Conservation (phyloP, 1,140 invertebrate species). For the Aphidius gifuensis region DNA sequence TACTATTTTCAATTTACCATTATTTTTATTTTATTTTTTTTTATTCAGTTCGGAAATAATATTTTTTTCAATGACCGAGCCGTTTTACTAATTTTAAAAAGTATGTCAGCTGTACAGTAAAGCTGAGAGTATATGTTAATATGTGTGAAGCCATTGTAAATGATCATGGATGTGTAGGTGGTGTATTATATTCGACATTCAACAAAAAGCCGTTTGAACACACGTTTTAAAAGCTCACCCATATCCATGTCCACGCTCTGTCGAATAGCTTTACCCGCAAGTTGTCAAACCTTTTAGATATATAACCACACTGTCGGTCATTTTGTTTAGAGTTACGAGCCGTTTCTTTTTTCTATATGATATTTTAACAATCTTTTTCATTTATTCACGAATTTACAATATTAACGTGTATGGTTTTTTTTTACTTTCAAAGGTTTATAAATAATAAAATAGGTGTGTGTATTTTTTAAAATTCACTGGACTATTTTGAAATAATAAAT, state of each 20-base stretch:
- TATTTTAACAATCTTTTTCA: no score
- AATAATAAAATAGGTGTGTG: no score
- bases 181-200: background rate
- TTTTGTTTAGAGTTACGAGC: slow-evolving; percentile 26
- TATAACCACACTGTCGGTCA: slow-evolving; percentile 23
- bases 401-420: background rate
- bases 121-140: background rate
- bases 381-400: slow-evolving; percentile 2
- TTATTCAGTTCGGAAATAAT: slow-evolving; percentile 11
- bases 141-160: slow-evolving; percentile 4
- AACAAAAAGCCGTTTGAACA: background rate
- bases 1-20: no score
- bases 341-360: slow-evolving; percentile 15
- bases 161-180: background rate
- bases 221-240: slow-evolving; percentile 22
- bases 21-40: background rate
- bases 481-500: no score
- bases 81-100: slow-evolving; percentile 22
- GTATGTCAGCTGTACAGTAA: slow-evolving; percentile 5
- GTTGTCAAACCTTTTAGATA: slow-evolving; percentile 15
- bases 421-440: no score
- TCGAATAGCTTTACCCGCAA: slow-evolving; percentile 13
- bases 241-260: slow-evolving; percentile 25
- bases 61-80: slow-evolving; percentile 17
- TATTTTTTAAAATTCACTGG: no score